phyloP scores from a whole-genome alignment of 2,888 invertebrate genomes.

The Andrena bucephala region DNA sequence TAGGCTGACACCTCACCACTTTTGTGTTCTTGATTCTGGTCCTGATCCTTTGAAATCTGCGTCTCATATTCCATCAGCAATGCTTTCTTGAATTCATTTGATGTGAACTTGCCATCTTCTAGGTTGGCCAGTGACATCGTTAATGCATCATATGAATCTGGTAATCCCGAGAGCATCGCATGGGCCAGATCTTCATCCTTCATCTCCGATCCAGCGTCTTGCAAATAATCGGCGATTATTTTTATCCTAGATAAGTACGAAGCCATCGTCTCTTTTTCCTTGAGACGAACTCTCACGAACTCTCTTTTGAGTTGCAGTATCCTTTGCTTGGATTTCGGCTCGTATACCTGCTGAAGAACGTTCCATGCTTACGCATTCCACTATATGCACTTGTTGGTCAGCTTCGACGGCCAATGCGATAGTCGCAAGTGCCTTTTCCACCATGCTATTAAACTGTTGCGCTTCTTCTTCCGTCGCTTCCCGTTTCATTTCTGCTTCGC shows the following conservation, averaged over 20 bases:
- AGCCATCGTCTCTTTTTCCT: conserved; percentile 36
- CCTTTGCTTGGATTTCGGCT: conserved; percentile 39
- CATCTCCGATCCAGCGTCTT: conserved; percentile 21
- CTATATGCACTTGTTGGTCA: conserved; percentile 30
- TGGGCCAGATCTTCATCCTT: conserved; percentile 43
- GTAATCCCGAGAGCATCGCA: conserved; percentile 32
- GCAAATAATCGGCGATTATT: conserved; percentile 6
- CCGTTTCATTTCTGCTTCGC: no score
- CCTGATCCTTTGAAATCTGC: conserved; percentile 9
- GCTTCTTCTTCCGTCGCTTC: no score
- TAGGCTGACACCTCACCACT: conserved; percentile 7
- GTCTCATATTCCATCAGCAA: conserved; percentile 24
- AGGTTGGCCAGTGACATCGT: conserved; percentile 38
- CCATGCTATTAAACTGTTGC: not conserved
- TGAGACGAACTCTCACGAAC: conserved; percentile 1
- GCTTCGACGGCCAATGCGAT: conserved; percentile 36
- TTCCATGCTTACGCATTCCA: conserved; percentile 7
- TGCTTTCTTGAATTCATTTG: conserved; percentile 23
- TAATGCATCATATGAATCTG: conserved; percentile 37
- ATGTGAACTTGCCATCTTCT: conserved; percentile 34
- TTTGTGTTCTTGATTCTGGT: conserved; percentile 2
- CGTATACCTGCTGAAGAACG: conserved; percentile 25
- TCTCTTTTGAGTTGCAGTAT: conserved; percentile 40
- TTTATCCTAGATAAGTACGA: conserved; percentile 6
- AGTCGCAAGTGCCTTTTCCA: conserved; percentile 24